Base-by-base conservation (phyloP, 35 echinoderm and acorn worm species). In the Strongylocentrotus purpuratus region DNA sequence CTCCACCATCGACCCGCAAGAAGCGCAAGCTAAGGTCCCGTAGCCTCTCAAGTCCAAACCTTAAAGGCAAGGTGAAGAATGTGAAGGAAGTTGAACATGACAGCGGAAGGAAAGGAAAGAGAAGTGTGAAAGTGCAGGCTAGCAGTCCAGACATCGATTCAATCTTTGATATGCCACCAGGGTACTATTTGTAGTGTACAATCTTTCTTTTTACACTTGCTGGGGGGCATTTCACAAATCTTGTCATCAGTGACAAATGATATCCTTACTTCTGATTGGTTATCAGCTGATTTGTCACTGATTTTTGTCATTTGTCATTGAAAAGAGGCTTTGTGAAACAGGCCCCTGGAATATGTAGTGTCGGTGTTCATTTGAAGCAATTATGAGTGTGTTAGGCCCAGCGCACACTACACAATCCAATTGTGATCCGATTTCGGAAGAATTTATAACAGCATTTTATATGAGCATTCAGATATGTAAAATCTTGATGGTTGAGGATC, bases 151-250 rank as follows among this genome's bases (percentile, higher is more conserved):
- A 93, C 5, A 31, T 93, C 48, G 91, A 93, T 46, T 46, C 91
- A 13, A 93, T 93, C 31, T 58, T 93, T 93, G 91, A 93, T 46
- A 93, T 93, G 91, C 91, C 91, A 32, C 31, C 46, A 58, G 91
- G 46, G n/a, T 93, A 93, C 20, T 93, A 93, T 58, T 93, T 93
- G 48, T 93, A 93, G 31, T 12, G 20, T n/a, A n/a, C 28, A n/a
- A n/a, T 28, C 7, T 8, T 28, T 78, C 65, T 78, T 78, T 78
- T 55, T 55, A 78, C 65, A 22, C 20, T 2, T 78, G 22, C 20
- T 59, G n/a, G n/a, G n/a, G n/a, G n/a, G n/a, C n/a, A n/a, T n/a
- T n/a, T n/a, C n/a, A n/a, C n/a, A n/a, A n/a, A n/a, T n/a, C n/a
- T n/a, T n/a, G n/a, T n/a, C n/a, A n/a, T n/a, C n/a, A n/a, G n/a